Conservation (phyloP, 2,888 invertebrate species). For the Caenorhabditis doughertyi region DNA sequence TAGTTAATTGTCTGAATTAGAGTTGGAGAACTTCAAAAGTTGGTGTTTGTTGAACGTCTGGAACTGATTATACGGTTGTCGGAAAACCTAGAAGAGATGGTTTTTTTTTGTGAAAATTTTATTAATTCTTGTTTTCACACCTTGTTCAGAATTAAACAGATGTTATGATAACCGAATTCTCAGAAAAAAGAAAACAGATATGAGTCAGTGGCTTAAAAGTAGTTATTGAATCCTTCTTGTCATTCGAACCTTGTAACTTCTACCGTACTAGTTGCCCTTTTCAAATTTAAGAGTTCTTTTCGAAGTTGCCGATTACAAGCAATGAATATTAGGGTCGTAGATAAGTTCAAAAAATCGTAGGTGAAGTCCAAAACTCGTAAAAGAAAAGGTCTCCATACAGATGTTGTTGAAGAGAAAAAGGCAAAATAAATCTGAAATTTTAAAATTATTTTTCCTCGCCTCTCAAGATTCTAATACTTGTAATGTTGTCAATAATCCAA, state of each 20-base stretch:
- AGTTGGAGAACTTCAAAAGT: not conserved
- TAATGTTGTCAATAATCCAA: constrained; percentile 4
- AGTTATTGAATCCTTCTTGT: too few relatives aligned
- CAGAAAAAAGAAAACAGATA: too few relatives aligned
- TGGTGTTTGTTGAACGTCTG: constrained; percentile 11
- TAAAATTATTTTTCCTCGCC: too few relatives aligned
- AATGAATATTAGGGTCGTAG: constrained; percentile 22
- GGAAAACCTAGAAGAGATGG: not conserved
- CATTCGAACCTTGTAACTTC: constrained; percentile 6
- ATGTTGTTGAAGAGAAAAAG: constrained; percentile 25
- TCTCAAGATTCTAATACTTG: constrained; percentile 3
- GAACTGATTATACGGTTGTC: not conserved
- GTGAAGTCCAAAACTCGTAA: constrained; percentile 19
- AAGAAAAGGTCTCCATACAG: constrained; percentile 19
- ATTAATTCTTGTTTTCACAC: too few relatives aligned
- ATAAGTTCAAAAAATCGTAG: constrained; percentile 41
- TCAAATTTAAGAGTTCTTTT: not conserved
- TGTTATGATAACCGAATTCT: too few relatives aligned
- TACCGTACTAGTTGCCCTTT: not conserved
- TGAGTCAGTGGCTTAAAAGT: too few relatives aligned
- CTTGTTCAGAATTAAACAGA: too few relatives aligned
- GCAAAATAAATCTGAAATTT: constrained; percentile 47
- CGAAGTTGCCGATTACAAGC: constrained; percentile 20
- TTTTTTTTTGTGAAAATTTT: too few relatives aligned
- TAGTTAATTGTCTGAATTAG: not conserved